Conservation (phyloP, 2,888 invertebrate genomes). For the Leistus spinibarbis region DNA sequence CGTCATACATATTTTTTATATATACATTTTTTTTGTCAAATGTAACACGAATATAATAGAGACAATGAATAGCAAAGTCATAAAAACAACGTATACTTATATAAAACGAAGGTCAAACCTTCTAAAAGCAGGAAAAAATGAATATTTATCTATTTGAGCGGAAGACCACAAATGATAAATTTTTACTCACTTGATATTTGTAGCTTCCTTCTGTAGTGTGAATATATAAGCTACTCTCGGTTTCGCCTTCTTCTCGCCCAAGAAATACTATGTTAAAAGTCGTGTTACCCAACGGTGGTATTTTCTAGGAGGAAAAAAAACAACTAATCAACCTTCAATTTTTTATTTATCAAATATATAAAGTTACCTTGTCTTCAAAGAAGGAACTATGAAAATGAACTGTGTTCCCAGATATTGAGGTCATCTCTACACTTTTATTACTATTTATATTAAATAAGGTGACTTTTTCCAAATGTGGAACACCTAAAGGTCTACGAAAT, state of each 20-base stretch:
- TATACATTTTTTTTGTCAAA: too few species aligned
- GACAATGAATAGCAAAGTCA: too few species aligned
- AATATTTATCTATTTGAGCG: background rate
- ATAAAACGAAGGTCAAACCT: background rate
- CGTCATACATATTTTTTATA: too few species aligned
- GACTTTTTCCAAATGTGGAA: slow-evolving; percentile 84
- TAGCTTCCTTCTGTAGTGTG: slow-evolving; percentile 94
- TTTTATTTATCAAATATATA: background rate
- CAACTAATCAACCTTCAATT: slow-evolving; percentile 1
- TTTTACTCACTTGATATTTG: slow-evolving; percentile 80
- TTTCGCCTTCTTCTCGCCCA: slow-evolving; percentile 87
- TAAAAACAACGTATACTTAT: too few species aligned
- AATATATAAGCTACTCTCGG: slow-evolving; percentile 86
- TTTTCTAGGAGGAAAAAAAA: slow-evolving; percentile 66
- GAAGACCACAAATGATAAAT: slow-evolving; percentile 4
- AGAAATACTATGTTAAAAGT: slow-evolving; percentile 96
- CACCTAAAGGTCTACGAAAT: slow-evolving; percentile 80
- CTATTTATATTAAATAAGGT: slow-evolving; percentile 85
- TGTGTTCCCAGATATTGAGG: slow-evolving; percentile 93
- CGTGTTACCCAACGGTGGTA: slow-evolving; percentile 90
- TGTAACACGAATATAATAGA: too few species aligned
- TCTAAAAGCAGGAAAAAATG: background rate
- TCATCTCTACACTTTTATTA: slow-evolving; percentile 87
- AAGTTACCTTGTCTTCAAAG: slow-evolving; percentile 87
- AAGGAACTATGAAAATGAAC: slow-evolving; percentile 97